Percentiles rank a stretch among this genome's conserved stretches.
phyloP scores from a whole-genome alignment of 2,113 vertebrate genomes.

The Rhipidura dahli region DNA sequence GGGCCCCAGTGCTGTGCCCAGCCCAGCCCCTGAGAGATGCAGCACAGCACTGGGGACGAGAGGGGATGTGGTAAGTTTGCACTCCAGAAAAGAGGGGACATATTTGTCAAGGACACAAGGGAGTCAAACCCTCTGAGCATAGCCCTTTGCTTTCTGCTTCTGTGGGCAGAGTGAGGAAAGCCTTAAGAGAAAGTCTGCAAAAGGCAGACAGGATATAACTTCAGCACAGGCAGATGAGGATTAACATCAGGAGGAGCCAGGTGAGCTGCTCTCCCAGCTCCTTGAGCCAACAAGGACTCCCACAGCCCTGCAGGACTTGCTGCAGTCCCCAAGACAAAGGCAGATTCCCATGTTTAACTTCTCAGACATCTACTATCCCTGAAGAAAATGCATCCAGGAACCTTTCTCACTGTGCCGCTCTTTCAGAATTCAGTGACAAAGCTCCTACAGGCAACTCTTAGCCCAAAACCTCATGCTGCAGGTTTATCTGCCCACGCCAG shows the following conservation, averaged over 20 bases:
- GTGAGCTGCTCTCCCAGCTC: background rate
- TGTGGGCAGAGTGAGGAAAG: background rate
- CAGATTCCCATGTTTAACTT: background rate
- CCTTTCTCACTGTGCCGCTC: background rate
- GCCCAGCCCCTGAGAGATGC: background rate
- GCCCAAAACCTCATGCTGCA: background rate
- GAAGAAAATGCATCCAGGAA: background rate
- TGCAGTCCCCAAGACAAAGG: background rate
- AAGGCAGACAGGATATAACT: background rate
- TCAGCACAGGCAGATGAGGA: background rate
- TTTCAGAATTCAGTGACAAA: background rate
- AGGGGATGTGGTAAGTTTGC: background rate
- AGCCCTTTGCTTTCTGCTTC: background rate
- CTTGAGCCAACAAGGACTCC: background rate
- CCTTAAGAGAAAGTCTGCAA: background rate
- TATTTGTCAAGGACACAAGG: background rate
- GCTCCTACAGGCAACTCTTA: background rate
- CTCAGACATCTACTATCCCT: background rate
- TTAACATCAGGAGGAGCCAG: rapidly evolving
- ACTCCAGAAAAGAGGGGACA: background rate
- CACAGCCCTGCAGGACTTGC: background rate
- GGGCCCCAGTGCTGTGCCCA: background rate
- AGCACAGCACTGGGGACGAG: background rate
- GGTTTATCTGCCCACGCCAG: background rate
- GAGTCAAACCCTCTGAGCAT: background rate